phyloP scores from a whole-genome alignment of 92 coral and sea anemone species.

The Virgularia gustaviana region DNA sequence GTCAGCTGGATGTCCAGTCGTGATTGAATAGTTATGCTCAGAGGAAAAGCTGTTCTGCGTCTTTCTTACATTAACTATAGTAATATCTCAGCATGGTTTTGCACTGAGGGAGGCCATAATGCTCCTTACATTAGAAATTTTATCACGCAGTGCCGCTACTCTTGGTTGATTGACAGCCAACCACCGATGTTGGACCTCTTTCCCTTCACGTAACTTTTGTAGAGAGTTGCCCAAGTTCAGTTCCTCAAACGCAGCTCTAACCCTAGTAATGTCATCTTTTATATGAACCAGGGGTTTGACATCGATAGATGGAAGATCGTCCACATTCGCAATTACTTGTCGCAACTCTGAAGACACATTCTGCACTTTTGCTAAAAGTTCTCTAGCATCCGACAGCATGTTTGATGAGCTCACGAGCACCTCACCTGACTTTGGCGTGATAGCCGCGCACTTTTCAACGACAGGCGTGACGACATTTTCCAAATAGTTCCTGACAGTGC shows the following conservation, averaged over 20 bases:
- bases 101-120: background rate
- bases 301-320: slow-evolving; percentile 40
- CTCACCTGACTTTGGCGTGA: slow-evolving; percentile 44
- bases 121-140: slow-evolving; percentile 20
- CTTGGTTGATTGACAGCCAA: slow-evolving; percentile 32
- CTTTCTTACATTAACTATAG: no score
- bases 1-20: no score
- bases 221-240: slow-evolving; percentile 42
- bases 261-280: slow-evolving; percentile 41
- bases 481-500: slow-evolving; percentile 59
- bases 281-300: slow-evolving; percentile 47
- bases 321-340: slow-evolving; percentile 34
- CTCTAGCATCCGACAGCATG: slow-evolving; percentile 46
- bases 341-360: slow-evolving; percentile 22
- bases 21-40: no score
- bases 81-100: no score
- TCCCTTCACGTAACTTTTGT: slow-evolving; percentile 45
- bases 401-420: slow-evolving; percentile 39
- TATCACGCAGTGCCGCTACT: slow-evolving; percentile 41
- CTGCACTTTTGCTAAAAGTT: slow-evolving; percentile 52
- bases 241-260: slow-evolving; percentile 30
- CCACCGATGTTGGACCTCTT: slow-evolving; percentile 56
- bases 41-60: no score
- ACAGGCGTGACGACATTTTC: slow-evolving; percentile 58
- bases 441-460: slow-evolving; percentile 58